These are phyloP conservation scores for Eudasyphora cyanicolor DNA, from an alignment of 2,888 invertebrate species.

Conservation along the genomic window DNA sequence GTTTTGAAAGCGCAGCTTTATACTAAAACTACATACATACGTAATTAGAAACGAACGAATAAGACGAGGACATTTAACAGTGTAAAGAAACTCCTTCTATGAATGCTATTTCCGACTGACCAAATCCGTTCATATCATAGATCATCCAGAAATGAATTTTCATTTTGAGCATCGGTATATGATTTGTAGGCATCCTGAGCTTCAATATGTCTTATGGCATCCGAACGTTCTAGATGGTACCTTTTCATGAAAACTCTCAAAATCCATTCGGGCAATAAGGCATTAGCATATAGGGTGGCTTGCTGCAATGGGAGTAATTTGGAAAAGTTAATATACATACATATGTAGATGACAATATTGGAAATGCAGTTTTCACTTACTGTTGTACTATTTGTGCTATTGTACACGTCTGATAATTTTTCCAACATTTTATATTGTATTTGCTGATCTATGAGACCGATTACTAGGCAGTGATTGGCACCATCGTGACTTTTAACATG, in stretches of 20 bases:
- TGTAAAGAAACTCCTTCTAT: not conserved
- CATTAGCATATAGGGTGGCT: conserved; percentile 73
- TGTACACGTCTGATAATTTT: conserved; percentile 57
- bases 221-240: conserved; percentile 68
- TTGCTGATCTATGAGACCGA: conserved; percentile 51
- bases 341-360: not conserved
- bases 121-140: not conserved
- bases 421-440: conserved; percentile 62
- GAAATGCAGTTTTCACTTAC: conserved; percentile 19
- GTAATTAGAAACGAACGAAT: not conserved
- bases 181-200: conserved; percentile 71
- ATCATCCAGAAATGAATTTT: conserved; percentile 66
- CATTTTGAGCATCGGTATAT: conserved; percentile 68
- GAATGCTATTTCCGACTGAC: not conserved
- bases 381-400: conserved; percentile 35
- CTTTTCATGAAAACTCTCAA: conserved; percentile 74
- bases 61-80: not conserved
- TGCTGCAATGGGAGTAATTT: conserved; percentile 66
- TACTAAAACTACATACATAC: not conserved
- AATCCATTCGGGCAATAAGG: conserved; percentile 75
- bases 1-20: not conserved
- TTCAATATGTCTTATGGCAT: conserved; percentile 72
- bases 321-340: not conserved
- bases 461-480: conserved; percentile 63
- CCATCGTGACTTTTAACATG: conserved; percentile 62